A percentile compares a stretch with the other conserved stretches of the same genome.
These are phyloP conservation scores for Biston betularia DNA, from an alignment of 2,888 invertebrate species.

Conservation along the genomic window DNA sequence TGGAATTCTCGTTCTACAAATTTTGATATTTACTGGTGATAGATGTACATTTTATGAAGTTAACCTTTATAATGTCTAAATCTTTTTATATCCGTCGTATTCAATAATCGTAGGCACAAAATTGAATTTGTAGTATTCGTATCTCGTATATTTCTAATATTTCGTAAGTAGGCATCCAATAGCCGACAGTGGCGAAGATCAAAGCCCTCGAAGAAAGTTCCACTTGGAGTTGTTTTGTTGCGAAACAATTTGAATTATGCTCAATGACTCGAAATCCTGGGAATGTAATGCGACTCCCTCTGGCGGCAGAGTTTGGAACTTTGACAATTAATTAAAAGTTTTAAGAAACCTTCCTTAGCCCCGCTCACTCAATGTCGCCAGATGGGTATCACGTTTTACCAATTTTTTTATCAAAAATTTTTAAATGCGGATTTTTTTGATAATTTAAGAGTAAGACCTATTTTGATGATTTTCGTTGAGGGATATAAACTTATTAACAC, in stretches of 20 bases:
- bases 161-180: constrained; percentile 36
- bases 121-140: constrained; percentile 13
- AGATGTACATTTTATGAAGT: too few relatives aligned
- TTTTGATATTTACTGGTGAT: neutral
- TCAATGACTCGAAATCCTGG: constrained; percentile 64
- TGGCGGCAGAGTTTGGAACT: constrained; percentile 59
- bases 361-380: constrained; percentile 37
- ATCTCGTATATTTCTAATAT: constrained; percentile 15
- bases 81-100: neutral
- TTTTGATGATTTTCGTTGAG: too few relatives aligned
- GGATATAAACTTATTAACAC: too few relatives aligned
- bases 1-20: too few relatives aligned
- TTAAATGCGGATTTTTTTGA: neutral
- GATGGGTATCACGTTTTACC: constrained; percentile 26
- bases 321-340: constrained; percentile 77
- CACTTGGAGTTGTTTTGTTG: constrained; percentile 56
- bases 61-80: too few relatives aligned
- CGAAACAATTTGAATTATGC: constrained; percentile 68
- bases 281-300: constrained; percentile 60
- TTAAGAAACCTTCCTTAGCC: constrained; percentile 61
- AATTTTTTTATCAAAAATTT: constrained; percentile 15
- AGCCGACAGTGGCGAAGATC: constrained; percentile 47
- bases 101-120: constrained; percentile 17
- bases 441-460: neutral
- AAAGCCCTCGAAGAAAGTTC: constrained; percentile 53